Percentiles rank a stretch among this genome's conserved stretches.
Conservation (phyloP, 1,140 invertebrate species). For the Pogonus chalceus region DNA sequence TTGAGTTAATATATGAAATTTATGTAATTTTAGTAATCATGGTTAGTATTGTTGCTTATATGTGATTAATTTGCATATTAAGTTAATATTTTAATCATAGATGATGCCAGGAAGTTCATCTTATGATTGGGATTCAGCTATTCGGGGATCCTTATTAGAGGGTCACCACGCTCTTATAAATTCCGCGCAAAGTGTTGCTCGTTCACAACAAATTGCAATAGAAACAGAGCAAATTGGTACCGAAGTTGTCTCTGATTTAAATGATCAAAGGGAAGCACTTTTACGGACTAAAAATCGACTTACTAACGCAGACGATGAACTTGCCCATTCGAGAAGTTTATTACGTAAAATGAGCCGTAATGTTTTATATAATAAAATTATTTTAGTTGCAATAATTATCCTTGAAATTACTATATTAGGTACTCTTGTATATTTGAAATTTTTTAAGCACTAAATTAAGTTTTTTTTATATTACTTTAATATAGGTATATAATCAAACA, state of each 20-base stretch:
- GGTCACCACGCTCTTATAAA: conserved; percentile 48
- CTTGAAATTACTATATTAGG: conserved; percentile 32
- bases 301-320: conserved; percentile 37
- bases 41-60: too few species aligned
- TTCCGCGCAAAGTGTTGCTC: conserved; percentile 51
- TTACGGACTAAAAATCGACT: conserved; percentile 36
- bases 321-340: conserved; percentile 33
- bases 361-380: conserved; percentile 40
- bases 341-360: conserved; percentile 36
- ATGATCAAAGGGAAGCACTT: conserved; percentile 38
- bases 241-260: conserved; percentile 50
- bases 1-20: too few species aligned
- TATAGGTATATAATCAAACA: background rate
- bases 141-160: conserved; percentile 44
- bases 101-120: background rate
- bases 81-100: too few species aligned
- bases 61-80: too few species aligned
- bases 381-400: conserved; percentile 38
- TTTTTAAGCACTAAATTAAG: conserved; percentile 19
- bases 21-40: too few species aligned
- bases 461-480: conserved; percentile 12
- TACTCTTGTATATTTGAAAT: conserved; percentile 22
- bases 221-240: conserved; percentile 71
- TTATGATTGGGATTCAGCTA: conserved; percentile 40
- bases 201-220: conserved; percentile 61